Evolutionary conservation across 2,888 invertebrate species (phyloP), one percentile per base, ranked within the genome.

Genomic region (Callimorpha dominula): DNA sequence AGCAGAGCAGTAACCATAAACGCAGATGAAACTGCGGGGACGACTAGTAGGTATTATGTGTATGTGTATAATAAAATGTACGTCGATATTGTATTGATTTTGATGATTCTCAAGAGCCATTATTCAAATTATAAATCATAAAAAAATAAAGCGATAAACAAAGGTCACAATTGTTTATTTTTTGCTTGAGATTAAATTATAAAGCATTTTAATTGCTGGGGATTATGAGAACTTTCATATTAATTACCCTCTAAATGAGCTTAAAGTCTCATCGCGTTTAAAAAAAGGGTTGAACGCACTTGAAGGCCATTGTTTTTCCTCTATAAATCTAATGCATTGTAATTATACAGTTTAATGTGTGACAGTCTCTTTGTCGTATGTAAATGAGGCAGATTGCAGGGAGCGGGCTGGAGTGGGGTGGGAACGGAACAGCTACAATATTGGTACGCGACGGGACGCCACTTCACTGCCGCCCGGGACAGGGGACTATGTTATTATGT

Each of bases 231-330:
- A 94, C 92, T 90, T 89, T 87, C 87, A 88, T 93, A 91, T 94
- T 94, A 95, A 95, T 95, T 95, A 95, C 91, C 91, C 91, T 84
- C 84, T 92, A 94, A 95, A 95, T 93, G 95, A 94, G 93, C 92
- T 88, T 80, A 85, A 89, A 88, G 86, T 87, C 88, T 91, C 89
- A 90, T 87, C 89, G 87, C 87, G 83, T 79, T 87, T 91, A 90
- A 93, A 91, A 91, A 93, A 93, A 91, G 93, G 92, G 93, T 93
- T 91, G 85, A 90, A 87, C 72, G 87, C 85, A 84, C 89, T 92
- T 84, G 84, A 89, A 85, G 78, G 78, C 85, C 85, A 90, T 95
- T 95, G 95, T 95, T 94, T 95, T 92, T 93, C 81, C 83, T 87
- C 93, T 88, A 95, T 95, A 95, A 95, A 95, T 95, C 93, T 95